Evolutionary conservation across 2,113 vertebrate genomes (phyloP), one percentile per base, ranked within the genome.

Genomic region (Grallaria varia): DNA sequence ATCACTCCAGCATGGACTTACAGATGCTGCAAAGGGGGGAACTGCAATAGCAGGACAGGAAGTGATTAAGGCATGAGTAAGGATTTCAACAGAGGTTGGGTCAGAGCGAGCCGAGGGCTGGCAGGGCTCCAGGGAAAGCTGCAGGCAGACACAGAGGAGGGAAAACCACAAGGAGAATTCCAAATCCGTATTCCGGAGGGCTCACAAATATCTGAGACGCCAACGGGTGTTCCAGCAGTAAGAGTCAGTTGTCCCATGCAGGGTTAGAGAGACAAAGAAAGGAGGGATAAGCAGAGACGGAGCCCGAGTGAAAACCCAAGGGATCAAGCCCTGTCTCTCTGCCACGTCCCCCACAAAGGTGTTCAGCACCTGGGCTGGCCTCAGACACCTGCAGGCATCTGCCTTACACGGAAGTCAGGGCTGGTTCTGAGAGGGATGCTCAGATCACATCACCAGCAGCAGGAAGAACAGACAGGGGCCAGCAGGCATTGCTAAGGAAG

Each of bases 51-150:
- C 4, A 0, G 40, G 78, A 28, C 20, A 1, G 90, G 93, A 96
- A 96, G 89, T 84, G 90, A 96, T 88, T 92, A 80, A 95, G 63
- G 85, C 63, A 62, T 94, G 94, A 96, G 89, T 87, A 93, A 96
- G 91, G 87, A 31, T 49, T 93, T 67, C 67, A 50, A 33, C 47
- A 71, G 27, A 75, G 79, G 59, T 91, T 47, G 39, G 89, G 64
- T 20, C 80, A 76, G 84, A 75, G 75, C 0, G 0, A 91, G 53
- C 19, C 35, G 30, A 68, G 63, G 39, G 64, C 92, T 92, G 96
- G 85, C 87, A 74, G 56, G 6, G 49, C 72, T 90, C 85, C 92
- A 93, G 85, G 56, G 67, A 67, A 85, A 71, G 56, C 82, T 74
- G 64, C 37, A 60, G 24, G 90, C 78, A 91, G 79, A 64, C 68